phyloP scores from a whole-genome alignment of 2,888 invertebrate species.

The Stenotaenia linearis region DNA sequence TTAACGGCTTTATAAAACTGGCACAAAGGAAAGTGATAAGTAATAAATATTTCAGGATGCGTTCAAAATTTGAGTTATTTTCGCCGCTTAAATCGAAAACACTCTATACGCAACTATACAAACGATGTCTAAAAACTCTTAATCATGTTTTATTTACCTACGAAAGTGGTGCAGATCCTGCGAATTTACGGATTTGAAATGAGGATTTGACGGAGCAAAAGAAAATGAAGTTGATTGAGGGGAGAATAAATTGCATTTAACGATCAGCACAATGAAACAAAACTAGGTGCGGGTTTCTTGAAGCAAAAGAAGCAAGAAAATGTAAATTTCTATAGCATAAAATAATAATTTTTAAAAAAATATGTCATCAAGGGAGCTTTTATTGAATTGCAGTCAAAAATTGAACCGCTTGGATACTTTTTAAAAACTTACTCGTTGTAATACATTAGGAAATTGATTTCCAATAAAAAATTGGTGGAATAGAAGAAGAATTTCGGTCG shows the following conservation, averaged over 20 bases:
- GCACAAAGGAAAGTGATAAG: too few relatives aligned
- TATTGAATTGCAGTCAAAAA: too few relatives aligned
- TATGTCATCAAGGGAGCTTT: too few relatives aligned
- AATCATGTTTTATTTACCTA: not conserved
- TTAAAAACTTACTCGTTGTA: not conserved
- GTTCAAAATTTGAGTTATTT: too few relatives aligned
- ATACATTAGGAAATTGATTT: not conserved
- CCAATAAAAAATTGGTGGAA: not conserved
- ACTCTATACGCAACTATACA: not conserved
- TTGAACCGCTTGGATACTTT: too few relatives aligned
- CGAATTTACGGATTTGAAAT: not conserved
- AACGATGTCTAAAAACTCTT: not conserved
- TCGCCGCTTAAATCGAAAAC: too few relatives aligned
- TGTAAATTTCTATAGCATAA: not conserved
- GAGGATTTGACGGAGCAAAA: conserved; percentile 2
- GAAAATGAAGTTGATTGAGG: conserved; percentile 3
- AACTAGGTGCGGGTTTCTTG: not conserved
- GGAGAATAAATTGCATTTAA: not conserved
- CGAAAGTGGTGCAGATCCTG: not conserved
- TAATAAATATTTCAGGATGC: too few relatives aligned
- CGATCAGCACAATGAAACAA: not conserved
- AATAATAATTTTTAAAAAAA: too few relatives aligned
- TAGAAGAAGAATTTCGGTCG: not conserved
- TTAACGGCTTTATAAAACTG: too few relatives aligned
- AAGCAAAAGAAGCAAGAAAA: not conserved